Evolutionary conservation across 2,797 vertebrate species (phyloP).

Genomic region (Mergus octosetaceus): DNA sequence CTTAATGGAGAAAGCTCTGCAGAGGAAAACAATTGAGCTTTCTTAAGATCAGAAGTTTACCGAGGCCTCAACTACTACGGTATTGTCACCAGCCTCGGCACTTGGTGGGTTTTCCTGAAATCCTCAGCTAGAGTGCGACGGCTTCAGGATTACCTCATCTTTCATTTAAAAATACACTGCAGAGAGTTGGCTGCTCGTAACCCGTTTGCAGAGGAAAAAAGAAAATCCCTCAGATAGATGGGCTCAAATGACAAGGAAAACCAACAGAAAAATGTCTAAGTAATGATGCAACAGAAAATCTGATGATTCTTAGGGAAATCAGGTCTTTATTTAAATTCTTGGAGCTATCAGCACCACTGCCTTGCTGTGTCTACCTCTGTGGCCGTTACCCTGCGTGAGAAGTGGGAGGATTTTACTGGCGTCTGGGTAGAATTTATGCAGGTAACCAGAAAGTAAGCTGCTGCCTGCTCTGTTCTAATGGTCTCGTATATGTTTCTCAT

Average conservation of each 20-base stretch:
- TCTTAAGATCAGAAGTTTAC: not conserved
- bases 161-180: not conserved
- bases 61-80: not conserved
- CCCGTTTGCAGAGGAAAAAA: not conserved
- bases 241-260: not conserved
- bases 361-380: not conserved
- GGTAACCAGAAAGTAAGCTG: not conserved
- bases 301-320: not conserved
- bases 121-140: not conserved
- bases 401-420: not conserved
- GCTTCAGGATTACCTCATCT: not conserved
- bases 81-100: not conserved
- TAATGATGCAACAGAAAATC: not conserved
- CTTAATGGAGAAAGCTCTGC: not conserved
- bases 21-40: not conserved
- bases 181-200: not conserved
- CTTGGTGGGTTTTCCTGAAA: not conserved
- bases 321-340: not conserved
- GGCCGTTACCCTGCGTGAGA: rapidly evolving
- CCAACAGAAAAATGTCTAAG: not conserved
- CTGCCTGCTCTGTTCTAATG: not conserved
- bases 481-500: not conserved
- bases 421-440: not conserved
- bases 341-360: not conserved
- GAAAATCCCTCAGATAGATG: not conserved